Evolutionary conservation across 2,113 vertebrate species (phyloP).

Genomic region (Neotragus pygmaeus): DNA sequence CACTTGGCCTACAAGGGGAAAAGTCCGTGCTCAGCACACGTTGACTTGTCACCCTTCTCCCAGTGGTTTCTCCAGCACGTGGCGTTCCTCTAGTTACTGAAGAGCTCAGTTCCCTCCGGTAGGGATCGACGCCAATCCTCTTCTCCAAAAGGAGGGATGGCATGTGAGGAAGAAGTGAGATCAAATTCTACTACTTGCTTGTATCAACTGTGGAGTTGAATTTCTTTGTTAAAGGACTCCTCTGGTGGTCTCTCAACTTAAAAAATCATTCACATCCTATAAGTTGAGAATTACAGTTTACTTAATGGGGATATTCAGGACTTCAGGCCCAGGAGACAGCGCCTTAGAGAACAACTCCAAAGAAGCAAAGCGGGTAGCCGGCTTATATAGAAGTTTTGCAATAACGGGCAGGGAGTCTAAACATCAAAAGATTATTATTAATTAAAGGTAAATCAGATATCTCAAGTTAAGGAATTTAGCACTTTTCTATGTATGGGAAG

Average conservation of each 20-base stretch:
- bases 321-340: background rate
- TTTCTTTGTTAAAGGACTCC: background rate
- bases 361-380: fast-evolving
- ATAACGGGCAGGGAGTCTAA: background rate
- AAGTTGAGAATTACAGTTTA: background rate
- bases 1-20: slow-evolving; percentile 43
- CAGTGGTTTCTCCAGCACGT: slow-evolving; percentile 40
- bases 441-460: background rate
- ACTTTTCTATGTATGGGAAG: background rate
- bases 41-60: slow-evolving; percentile 46
- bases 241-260: background rate
- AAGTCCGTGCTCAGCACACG: slow-evolving; percentile 22
- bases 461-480: background rate
- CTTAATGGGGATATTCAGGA: background rate
- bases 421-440: background rate
- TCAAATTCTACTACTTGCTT: background rate
- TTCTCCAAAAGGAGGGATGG: background rate
- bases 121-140: background rate
- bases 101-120: background rate
- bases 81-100: background rate
- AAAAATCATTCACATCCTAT: background rate
- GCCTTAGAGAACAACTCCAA: background rate
- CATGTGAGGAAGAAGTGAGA: background rate
- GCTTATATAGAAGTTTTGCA: background rate
- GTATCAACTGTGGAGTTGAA: background rate